Conservation (phyloP, 2,888 invertebrate species). For the Kuschelorhynchus macadamiae region DNA sequence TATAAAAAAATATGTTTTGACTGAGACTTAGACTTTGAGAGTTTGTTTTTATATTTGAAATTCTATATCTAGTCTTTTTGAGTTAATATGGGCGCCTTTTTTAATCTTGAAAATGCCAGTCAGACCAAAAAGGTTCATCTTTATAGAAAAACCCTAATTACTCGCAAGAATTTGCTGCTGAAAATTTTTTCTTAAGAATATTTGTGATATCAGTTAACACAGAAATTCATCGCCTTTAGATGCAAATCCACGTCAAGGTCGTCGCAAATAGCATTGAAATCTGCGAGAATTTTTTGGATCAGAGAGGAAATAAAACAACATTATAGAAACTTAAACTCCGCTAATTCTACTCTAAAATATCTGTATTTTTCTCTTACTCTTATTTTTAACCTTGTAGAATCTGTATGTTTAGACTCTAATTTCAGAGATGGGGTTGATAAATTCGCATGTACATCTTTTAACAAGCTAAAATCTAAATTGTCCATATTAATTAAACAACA, state of each 20-base stretch:
- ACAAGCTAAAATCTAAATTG: no score
- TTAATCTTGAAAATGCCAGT: neutral
- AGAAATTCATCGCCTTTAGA: neutral
- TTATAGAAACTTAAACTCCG: neutral
- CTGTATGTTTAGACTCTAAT: neutral
- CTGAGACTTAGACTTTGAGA: no score
- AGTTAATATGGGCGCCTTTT: no score
- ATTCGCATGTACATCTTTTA: no score
- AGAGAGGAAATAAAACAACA: neutral
- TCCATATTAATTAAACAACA: no score
- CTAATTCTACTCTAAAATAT: neutral
- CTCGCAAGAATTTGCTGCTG: neutral
- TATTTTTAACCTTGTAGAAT: neutral
- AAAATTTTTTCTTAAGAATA: neutral
- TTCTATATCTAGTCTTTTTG: no score
- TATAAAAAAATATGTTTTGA: no score
- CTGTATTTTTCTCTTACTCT: neutral
- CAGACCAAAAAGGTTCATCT: neutral
- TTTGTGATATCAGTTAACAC: neutral
- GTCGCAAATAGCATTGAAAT: neutral
- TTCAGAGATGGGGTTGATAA: slow-evolving; percentile 5
- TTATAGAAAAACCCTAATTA: neutral
- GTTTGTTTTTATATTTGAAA: no score
- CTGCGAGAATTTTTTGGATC: neutral
- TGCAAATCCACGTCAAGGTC: no score